A percentile compares a stretch with the other conserved stretches of the same genome.
Evolutionary conservation across 2,888 invertebrate genomes (phyloP).

Genomic region (Smittia aterrima): DNA sequence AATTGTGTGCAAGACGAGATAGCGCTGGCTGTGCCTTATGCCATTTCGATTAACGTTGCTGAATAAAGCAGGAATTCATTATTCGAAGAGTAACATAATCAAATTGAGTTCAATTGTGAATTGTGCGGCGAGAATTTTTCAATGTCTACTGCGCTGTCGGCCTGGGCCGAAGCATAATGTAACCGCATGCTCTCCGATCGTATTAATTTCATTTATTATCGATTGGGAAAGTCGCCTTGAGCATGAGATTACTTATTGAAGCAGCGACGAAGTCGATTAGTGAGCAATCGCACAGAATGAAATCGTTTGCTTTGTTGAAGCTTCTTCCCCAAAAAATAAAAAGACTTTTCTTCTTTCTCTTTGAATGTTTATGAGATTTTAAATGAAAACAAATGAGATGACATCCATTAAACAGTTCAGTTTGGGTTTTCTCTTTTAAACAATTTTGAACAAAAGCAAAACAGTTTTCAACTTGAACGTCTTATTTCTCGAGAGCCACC

Average conservation of each 20-base stretch:
- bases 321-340: neutral
- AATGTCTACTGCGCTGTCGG: neutral
- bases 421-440: neutral
- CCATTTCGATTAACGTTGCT: neutral
- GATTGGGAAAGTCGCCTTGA: neutral
- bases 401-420: constrained; percentile 33
- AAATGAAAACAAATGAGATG: constrained; percentile 41
- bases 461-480: constrained; percentile 27
- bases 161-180: constrained; percentile 1
- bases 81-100: constrained; percentile 29
- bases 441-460: constrained; percentile 23
- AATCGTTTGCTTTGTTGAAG: too few relatives aligned
- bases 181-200: constrained; percentile 11
- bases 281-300: neutral
- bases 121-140: neutral
- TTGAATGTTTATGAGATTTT: neutral
- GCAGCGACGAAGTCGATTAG: neutral
- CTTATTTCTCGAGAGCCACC: constrained; percentile 14
- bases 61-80: neutral
- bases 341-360: neutral
- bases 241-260: neutral
- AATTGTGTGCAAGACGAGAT: constrained; percentile 12
- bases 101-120: constrained; percentile 38
- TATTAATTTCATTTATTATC: constrained; percentile 8
- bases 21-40: constrained; percentile 1